Evolutionary conservation across 2,113 vertebrate species (phyloP).

Genomic region (human (Homo sapiens)): DNA sequence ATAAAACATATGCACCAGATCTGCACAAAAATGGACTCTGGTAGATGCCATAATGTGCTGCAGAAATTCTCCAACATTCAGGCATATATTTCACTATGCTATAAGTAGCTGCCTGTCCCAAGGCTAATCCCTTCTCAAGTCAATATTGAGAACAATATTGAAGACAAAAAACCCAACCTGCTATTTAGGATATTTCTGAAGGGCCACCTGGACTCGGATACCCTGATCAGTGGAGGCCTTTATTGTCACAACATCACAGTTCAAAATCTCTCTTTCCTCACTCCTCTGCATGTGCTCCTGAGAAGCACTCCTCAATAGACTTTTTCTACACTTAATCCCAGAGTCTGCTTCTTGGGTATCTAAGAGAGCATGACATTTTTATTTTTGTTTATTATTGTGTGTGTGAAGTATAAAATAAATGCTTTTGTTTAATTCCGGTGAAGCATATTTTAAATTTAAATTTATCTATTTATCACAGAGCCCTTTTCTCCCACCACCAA

Average conservation of each 20-base stretch:
- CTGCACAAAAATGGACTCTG: background rate
- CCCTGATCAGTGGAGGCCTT: background rate
- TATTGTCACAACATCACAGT: background rate
- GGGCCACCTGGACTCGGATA: background rate
- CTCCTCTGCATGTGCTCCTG: rapidly evolving
- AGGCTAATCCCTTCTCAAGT: background rate
- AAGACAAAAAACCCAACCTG: background rate
- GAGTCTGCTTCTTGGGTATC: background rate
- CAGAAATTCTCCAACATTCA: background rate
- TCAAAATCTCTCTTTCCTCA: background rate
- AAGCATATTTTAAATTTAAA: background rate
- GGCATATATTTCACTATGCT: background rate
- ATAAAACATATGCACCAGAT: background rate
- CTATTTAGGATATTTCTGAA: background rate
- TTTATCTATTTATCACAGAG: background rate
- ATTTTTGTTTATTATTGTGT: background rate
- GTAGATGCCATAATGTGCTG: background rate
- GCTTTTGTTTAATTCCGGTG: background rate
- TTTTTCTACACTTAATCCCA: background rate
- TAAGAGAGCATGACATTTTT: background rate
- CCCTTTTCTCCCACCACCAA: background rate
- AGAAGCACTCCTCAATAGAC: background rate
- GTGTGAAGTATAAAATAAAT: background rate
- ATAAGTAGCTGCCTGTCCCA: background rate
- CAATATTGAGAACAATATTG: background rate